A percentile compares a stretch with the other conserved stretches of the same genome.
Conservation (phyloP, 1,140 invertebrate species). For the Bombus impatiens region DNA sequence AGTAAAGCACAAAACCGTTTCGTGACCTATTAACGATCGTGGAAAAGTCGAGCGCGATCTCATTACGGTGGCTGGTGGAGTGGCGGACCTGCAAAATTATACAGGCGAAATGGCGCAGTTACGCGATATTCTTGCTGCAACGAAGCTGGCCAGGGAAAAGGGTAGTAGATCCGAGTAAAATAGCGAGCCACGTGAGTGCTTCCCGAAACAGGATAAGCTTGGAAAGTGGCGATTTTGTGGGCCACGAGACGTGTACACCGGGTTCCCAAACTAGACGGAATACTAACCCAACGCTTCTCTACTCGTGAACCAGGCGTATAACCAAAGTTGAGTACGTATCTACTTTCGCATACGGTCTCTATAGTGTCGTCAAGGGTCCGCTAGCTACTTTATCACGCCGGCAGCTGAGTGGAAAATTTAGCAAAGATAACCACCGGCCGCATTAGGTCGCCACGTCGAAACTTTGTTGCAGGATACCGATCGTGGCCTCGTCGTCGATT, state of each 20-base stretch:
- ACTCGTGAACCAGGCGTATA: constrained; percentile 26
- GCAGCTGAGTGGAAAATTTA: constrained; percentile 64
- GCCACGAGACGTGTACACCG: constrained; percentile 30
- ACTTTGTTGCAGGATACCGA: neutral
- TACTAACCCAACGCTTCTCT: constrained; percentile 17
- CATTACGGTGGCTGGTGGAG: neutral
- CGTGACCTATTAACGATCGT: neutral
- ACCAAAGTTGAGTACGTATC: constrained; percentile 51
- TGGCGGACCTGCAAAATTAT: neutral
- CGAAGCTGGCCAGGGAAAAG: constrained; percentile 6
- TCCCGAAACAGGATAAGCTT: constrained; percentile 59
- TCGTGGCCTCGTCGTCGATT: neutral
- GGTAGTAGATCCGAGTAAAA: neutral
- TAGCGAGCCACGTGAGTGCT: constrained; percentile 48
- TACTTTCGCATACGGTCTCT: constrained; percentile 64
- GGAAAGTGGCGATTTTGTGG: constrained; percentile 68
- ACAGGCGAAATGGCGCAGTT: neutral
- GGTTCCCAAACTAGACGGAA: constrained; percentile 7
- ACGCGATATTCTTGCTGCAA: constrained; percentile 17
- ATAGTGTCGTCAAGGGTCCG: constrained; percentile 56
- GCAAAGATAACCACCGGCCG: constrained; percentile 57
- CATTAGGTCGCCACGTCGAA: constrained; percentile 34
- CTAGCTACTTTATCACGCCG: constrained; percentile 62
- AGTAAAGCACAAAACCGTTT: neutral
- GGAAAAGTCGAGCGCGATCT: constrained; percentile 13